Conservation (phyloP, 2,797 vertebrate species). For the Pangasius djambal region DNA sequence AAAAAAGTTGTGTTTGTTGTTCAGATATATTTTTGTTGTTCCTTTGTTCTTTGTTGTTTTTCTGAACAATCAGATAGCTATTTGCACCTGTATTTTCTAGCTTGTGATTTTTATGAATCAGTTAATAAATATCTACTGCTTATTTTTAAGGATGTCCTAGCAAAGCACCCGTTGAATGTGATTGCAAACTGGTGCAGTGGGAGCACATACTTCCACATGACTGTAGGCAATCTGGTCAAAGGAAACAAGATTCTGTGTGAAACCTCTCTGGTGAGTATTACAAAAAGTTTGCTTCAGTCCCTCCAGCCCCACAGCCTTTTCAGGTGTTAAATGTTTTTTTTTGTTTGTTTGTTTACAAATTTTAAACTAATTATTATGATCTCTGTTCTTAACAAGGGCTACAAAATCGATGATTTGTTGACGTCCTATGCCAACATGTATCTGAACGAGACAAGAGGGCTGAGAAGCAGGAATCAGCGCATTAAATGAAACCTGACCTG, state of each 20-base stretch:
- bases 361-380: conserved; percentile 3
- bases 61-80: background rate
- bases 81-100: background rate
- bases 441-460: conserved; percentile 69
- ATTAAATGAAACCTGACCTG: conserved; percentile 58
- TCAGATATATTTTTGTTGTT: background rate
- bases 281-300: background rate
- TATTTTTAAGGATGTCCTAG: conserved; percentile 81
- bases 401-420: conserved; percentile 98
- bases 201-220: conserved; percentile 98
- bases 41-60: background rate
- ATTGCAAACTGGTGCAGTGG: conserved; percentile 97
- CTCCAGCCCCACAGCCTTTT: background rate
- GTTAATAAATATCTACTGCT: conserved; percentile 23
- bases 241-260: conserved; percentile 92
- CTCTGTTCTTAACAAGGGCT: conserved; percentile 80
- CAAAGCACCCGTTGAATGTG: conserved; percentile 86
- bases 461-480: conserved; percentile 69
- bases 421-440: conserved; percentile 89
- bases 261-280: conserved; percentile 90
- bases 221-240: conserved; percentile 84
- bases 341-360: background rate
- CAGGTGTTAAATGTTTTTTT: background rate
- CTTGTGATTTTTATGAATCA: conserved; percentile 19
- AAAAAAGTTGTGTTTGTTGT: background rate